Evolutionary conservation across 2,113 vertebrate species (phyloP), one percentile per base, ranked within the genome.

Genomic region (Mohoua ochrocephala): DNA sequence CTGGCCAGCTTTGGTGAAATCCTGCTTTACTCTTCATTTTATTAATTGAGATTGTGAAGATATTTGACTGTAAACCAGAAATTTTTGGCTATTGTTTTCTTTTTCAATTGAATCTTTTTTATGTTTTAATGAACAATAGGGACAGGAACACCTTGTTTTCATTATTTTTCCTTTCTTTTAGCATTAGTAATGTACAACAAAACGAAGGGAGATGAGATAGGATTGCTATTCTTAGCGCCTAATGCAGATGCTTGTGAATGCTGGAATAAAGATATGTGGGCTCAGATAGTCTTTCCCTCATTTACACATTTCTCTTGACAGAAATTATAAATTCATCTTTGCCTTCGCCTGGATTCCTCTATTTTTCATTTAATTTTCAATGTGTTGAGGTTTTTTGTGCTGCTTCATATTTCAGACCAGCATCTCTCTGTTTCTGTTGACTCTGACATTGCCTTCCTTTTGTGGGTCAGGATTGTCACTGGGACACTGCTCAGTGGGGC

Each of bases 161-260:
- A 26, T 91, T 85, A 37, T 61, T 90, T 73, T 83, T 87, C n/a
- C 41, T 85, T 95, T 85, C 78, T 87, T 91, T 93, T 76, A 84
- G 28, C 64, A 30, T 95, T 83, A 78, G 59, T 78, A 74, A 93
- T 74, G 71, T 56, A 54, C 68, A 95, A 83, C 71, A 94, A 95
- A 93, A 75, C 86, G 45, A 84, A 92, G 31, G 39, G 37, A 96
- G 79, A 95, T 94, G 68, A 95, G 88, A 95, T 92, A 94, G 9
- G 30, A 77, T 53, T 84, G 60, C 79, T 88, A 68, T 95, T 93
- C 67, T 96, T 94, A 94, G 73, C 7, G 37, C 35, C 52, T 91
- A 95, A 90, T 91, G 50, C 69, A 83, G 82, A 85, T 65, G 27
- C 56, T 60, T 59, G 37, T 63, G 77, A 91, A 79, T 2, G 2